These are phyloP conservation scores for Orthosia cruda DNA, from an alignment of 2,888 invertebrate genomes.

Conservation along the genomic window DNA sequence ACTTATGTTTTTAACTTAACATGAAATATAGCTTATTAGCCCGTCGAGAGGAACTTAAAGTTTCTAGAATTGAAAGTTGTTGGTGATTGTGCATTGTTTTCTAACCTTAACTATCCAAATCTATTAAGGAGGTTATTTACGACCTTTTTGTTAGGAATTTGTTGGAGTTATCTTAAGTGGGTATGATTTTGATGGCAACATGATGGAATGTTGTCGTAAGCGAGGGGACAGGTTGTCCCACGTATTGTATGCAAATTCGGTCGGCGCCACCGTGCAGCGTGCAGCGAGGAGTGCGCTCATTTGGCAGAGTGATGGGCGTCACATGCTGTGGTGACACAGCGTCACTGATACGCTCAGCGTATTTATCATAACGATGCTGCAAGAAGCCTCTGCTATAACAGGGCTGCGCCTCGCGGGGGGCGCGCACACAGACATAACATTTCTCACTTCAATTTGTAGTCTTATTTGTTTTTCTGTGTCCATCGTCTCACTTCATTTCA, in stretches of 20 bases:
- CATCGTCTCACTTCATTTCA: slow-evolving; percentile 88
- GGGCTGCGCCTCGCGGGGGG: slow-evolving; percentile 83
- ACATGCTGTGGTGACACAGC: slow-evolving; percentile 78
- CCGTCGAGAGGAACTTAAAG: slow-evolving; percentile 51
- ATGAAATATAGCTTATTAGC: slow-evolving; percentile 49
- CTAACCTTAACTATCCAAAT: slow-evolving; percentile 5
- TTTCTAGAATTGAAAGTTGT: slow-evolving; percentile 49
- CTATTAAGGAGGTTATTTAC: slow-evolving; percentile 29
- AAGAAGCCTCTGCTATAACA: slow-evolving; percentile 71
- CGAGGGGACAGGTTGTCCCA: slow-evolving; percentile 72
- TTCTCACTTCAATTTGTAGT: slow-evolving; percentile 90
- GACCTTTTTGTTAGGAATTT: slow-evolving; percentile 36
- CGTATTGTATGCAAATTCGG: slow-evolving; percentile 88
- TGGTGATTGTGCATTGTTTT: slow-evolving; percentile 50
- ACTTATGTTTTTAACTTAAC: slow-evolving; percentile 35
- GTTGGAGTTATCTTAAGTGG: slow-evolving; percentile 27
- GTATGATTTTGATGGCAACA: slow-evolving; percentile 44
- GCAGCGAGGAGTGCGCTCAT: slow-evolving; percentile 80
- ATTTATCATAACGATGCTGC: slow-evolving; percentile 87
- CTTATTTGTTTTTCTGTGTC: slow-evolving; percentile 86
- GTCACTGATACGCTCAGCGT: slow-evolving; percentile 81
- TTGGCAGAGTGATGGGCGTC: slow-evolving; percentile 84
- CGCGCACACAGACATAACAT: slow-evolving; percentile 85
- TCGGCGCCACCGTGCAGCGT: slow-evolving; percentile 77
- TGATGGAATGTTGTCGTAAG: slow-evolving; percentile 78